Base-by-base conservation (phyloP, 2,113 vertebrate species). In the Oryzias javanicus region DNA sequence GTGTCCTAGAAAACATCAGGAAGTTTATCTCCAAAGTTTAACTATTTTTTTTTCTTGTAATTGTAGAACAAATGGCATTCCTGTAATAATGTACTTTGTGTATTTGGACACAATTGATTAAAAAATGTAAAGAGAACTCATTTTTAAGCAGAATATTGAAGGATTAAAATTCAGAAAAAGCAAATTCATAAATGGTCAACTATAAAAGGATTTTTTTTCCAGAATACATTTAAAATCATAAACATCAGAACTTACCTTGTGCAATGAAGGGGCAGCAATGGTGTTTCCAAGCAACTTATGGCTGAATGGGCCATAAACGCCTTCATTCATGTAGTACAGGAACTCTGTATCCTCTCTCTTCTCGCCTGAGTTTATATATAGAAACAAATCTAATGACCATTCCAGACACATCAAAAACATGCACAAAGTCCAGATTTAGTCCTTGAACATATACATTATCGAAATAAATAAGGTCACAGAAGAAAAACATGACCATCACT, bases 231-330 rank as follows among this genome's bases (percentile, higher is more conserved):
- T 35, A 3, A 35, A 35, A 35, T 35, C 35, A 35, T 35, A 35
- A 35, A 35, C 35, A 12, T 35, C 35, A 35, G 10, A 35, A 78
- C 91, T 92, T 81, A 94, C 97, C 96, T 99, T 99, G 90, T 94
- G 94, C 89, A 96, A 94, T 83, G 92, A 81, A 0, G 91, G 91
- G 24, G 76, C 79, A 59, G 87, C 35, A 58, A 91, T 83, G 55
- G 60, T 53, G 74, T 84, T 89, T 74, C 90, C 90, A 80, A 95
- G 93, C 68, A 99, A 91, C 90, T 95, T 97, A 86, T 89, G 92
- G 76, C 92, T 92, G 90, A 99, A 99, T 82, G 96, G 96, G 76
- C 97, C 97, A 89, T 97, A 99, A 85, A 99, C 94, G 81, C 97
- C 97, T 82, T 98, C 96, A 70, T 95, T 99, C 91, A 99, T 92